phyloP scores from a whole-genome alignment of 2,888 invertebrate genomes.

The Poecilobothrus nobilitatus region DNA sequence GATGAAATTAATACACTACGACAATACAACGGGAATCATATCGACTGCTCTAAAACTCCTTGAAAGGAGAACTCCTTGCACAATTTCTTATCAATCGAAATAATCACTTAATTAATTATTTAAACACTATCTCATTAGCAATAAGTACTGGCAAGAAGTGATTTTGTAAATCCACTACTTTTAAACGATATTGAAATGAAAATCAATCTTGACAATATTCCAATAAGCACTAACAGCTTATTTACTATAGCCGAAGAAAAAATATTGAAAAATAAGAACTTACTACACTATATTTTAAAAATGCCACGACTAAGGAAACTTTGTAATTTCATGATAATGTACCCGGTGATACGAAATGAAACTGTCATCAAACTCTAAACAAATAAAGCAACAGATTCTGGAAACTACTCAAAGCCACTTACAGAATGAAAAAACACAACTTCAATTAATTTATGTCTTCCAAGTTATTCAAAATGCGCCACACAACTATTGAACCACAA shows the following conservation, averaged over 20 bases:
- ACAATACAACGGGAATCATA: neutral
- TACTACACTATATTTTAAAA: neutral
- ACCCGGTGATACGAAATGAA: neutral
- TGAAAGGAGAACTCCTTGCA: neutral
- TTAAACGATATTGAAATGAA: neutral
- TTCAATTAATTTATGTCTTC: no score
- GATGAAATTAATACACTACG: neutral
- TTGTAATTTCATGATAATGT: neutral
- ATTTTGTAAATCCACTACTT: neutral
- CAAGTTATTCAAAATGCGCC: no score
- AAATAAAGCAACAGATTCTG: no score
- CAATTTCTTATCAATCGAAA: neutral
- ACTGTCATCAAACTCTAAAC: no score
- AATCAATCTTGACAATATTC: conserved; percentile 1
- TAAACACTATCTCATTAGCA: neutral
- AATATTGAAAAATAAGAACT: no score
- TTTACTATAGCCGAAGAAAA: neutral
- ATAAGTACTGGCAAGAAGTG: neutral
- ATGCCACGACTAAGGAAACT: neutral
- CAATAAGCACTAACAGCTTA: neutral
- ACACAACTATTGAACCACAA: no score
- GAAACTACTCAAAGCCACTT: no score
- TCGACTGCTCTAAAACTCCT: neutral
- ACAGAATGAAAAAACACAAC: no score
- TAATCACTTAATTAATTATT: neutral